Conservation (phyloP, 2,888 invertebrate species). For the Alsophila aescularia region DNA sequence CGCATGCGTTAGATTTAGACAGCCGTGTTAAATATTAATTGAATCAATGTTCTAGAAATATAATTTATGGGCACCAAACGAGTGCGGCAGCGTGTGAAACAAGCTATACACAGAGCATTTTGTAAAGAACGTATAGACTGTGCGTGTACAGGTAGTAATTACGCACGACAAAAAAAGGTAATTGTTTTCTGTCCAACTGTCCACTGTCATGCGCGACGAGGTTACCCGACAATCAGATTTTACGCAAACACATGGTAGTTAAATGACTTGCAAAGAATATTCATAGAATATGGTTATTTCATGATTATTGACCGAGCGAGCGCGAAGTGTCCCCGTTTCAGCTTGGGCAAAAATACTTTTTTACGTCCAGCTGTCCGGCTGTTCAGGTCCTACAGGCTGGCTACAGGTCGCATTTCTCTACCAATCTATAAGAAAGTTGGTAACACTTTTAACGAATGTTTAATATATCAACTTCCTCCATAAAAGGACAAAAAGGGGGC, state of each 20-base stretch:
- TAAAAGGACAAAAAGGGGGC: no score
- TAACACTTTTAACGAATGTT: no score
- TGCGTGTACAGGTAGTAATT: conserved; percentile 25
- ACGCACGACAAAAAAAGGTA: conserved; percentile 31
- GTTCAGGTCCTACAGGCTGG: no score
- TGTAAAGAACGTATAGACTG: conserved; percentile 29
- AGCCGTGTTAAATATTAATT: conserved; percentile 52
- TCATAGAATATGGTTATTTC: no score
- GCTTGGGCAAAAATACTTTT: no score
- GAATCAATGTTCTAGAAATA: conserved; percentile 51
- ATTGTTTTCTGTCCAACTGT: conserved; percentile 23
- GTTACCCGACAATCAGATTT: conserved; percentile 17
- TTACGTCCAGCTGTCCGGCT: no score
- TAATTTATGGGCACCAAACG: conserved; percentile 47
- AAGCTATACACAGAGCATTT: conserved; percentile 17
- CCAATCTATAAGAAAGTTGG: no score
- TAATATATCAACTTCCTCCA: no score
- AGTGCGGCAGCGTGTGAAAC: conserved; percentile 24
- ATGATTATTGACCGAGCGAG: no score
- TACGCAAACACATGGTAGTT: conserved; percentile 14
- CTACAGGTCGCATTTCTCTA: no score
- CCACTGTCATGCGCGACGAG: conserved; percentile 23
- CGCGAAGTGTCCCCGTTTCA: no score
- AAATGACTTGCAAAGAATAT: not conserved
- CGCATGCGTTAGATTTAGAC: conserved; percentile 53